These are phyloP conservation scores for Ceyx margarethae DNA, from an alignment of 2,113 vertebrate genomes.

Conservation along the genomic window DNA sequence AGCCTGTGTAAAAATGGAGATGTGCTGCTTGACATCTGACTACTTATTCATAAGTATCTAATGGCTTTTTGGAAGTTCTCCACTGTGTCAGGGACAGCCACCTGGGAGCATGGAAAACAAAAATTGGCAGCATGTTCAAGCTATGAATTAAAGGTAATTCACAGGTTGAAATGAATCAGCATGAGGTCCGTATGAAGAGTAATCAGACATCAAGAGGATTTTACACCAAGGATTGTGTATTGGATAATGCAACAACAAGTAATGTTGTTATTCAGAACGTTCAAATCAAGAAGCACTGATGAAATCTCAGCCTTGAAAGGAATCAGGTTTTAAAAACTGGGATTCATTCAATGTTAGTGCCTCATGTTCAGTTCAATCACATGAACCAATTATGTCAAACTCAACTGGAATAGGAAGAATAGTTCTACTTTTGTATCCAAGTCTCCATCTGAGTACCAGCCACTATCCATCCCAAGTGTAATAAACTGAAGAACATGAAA, in stretches of 20 bases:
- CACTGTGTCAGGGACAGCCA: slow-evolving; percentile 64
- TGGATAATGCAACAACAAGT: slow-evolving; percentile 72
- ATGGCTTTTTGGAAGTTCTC: slow-evolving; percentile 70
- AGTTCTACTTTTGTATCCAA: not conserved
- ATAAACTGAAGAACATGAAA: not conserved
- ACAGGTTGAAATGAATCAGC: slow-evolving; percentile 72
- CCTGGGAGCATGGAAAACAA: slow-evolving; percentile 71
- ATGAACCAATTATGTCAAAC: not conserved
- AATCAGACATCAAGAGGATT: slow-evolving; percentile 76
- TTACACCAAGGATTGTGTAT: slow-evolving; percentile 65
- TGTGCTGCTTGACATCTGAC: slow-evolving; percentile 13
- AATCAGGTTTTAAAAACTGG: not conserved
- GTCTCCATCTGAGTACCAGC: not conserved
- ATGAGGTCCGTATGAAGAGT: slow-evolving; percentile 71
- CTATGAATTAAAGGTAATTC: slow-evolving; percentile 80
- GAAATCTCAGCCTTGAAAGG: slow-evolving; percentile 33
- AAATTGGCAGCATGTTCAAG: slow-evolving; percentile 71
- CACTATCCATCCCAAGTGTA: not conserved
- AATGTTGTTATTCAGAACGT: slow-evolving; percentile 61
- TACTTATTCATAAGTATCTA: slow-evolving; percentile 62
- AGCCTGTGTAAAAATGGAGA: slow-evolving; percentile 42
- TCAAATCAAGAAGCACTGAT: slow-evolving; percentile 47
- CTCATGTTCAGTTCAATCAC: slow-evolving; percentile 23
- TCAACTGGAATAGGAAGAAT: not conserved
- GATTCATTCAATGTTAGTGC: not conserved